These are phyloP conservation scores for Pseudomyrmex flavicornis DNA, from an alignment of 1,140 invertebrate genomes.

Conservation along the genomic window DNA sequence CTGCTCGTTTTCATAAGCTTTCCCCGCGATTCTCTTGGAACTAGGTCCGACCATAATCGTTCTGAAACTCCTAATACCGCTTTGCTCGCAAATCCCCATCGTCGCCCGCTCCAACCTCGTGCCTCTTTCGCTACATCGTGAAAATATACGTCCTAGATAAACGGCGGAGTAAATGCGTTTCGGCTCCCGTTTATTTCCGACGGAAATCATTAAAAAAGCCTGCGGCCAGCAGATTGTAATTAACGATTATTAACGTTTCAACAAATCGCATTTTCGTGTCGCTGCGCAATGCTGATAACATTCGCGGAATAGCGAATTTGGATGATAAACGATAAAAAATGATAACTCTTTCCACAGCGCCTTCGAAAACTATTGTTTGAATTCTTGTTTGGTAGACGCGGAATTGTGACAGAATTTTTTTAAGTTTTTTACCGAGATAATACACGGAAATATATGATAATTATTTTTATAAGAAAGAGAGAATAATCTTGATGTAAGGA, in stretches of 20 bases:
- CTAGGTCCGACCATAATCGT: constrained; percentile 57
- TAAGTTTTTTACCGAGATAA: too few relatives aligned
- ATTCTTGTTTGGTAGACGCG: neutral
- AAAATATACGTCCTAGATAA: constrained; percentile 60
- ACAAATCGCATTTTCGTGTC: constrained; percentile 37
- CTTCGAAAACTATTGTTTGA: neutral
- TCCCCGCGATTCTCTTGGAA: constrained; percentile 14
- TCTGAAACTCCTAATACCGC: constrained; percentile 59
- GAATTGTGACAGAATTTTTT: neutral
- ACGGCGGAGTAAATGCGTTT: constrained; percentile 63
- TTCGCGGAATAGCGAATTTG: constrained; percentile 7
- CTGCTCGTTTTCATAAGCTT: constrained; percentile 56
- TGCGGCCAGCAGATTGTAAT: constrained; percentile 54
- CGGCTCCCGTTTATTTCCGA: constrained; percentile 40
- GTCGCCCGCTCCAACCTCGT: constrained; percentile 50
- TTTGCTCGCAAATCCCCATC: constrained; percentile 62
- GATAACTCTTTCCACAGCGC: neutral
- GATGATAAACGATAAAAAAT: constrained; percentile 12
- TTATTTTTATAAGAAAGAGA: too few relatives aligned
- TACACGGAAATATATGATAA: too few relatives aligned
- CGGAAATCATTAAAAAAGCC: constrained; percentile 54
- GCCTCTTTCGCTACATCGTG: constrained; percentile 53
- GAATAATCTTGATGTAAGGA: too few relatives aligned
- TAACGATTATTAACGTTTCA: constrained; percentile 55
- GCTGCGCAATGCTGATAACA: constrained; percentile 40